Percentiles rank a stretch among this genome's conserved stretches.
Conservation (phyloP, 30 jellyfish, hydroid and myxozoan species). For the Rhopilema esculentum region DNA sequence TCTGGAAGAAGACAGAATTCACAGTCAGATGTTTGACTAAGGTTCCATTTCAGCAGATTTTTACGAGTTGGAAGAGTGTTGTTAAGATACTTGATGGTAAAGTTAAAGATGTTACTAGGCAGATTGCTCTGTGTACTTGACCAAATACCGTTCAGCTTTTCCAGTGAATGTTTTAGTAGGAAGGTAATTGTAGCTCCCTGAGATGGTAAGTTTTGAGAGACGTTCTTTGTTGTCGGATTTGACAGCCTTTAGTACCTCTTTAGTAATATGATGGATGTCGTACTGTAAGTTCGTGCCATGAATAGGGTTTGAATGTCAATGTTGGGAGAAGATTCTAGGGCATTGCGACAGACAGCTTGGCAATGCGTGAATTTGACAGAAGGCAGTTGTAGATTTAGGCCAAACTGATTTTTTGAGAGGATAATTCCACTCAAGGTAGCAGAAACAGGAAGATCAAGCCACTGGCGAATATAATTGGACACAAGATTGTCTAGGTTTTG, state of each 20-base stretch:
- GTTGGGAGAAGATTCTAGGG: background rate
- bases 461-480: background rate
- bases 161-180: background rate
- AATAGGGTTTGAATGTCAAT: background rate
- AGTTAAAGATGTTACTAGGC: background rate
- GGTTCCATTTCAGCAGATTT: background rate
- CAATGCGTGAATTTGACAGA: too few relatives aligned
- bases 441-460: constrained; percentile 13
- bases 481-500: background rate
- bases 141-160: too few relatives aligned
- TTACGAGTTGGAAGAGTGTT: background rate
- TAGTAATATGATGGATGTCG: background rate
- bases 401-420: too few relatives aligned
- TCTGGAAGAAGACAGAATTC: background rate
- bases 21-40: background rate
- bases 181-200: background rate
- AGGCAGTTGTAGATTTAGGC: too few relatives aligned
- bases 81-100: background rate
- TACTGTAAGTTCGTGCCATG: background rate
- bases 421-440: too few relatives aligned
- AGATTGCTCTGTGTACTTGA: background rate
- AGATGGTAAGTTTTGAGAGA: background rate
- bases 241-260: background rate
- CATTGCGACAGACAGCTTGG: too few relatives aligned
- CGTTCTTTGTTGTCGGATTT: background rate